Base-by-base conservation (phyloP, 2,797 vertebrate genomes). In the Chromobotia macracanthus region DNA sequence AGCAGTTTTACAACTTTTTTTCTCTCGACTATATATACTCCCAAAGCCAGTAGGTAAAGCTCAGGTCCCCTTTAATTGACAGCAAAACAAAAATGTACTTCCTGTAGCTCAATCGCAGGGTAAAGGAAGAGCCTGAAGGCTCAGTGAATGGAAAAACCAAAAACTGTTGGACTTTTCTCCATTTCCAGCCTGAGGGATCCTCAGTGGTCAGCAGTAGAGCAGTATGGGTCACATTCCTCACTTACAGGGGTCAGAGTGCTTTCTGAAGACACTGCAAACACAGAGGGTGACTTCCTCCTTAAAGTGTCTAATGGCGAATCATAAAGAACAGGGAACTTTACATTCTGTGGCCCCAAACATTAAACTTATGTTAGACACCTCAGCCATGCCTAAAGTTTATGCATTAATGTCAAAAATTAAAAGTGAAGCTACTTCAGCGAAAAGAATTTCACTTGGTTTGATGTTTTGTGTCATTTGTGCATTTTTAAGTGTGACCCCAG, bases 191-290 rank as follows among this genome's bases (percentile, higher is more conserved):
- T 83, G 48, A 72, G 89, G 90, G 89, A 89, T 88, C 87, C 86
- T 89, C 90, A 90, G 87, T 84, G 87, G 87, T 92, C 88, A 90
- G 89, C 91, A 90, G 87, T 87, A 88, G 81, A 88, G 81, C 82
- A 86, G 56, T 60, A 81, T 35, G 86, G 91, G 90, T 94, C 92
- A 91, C 90, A 93, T 94, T 94, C 93, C 90, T 93, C 90, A 87
- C 90, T 88, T 89, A 77, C 71, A 19, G 84, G 72, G 92, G 92
- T 93, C 91, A 92, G 87, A 84, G 87, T 87, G 90, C 90, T 89
- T 90, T 93, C 89, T 93, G 87, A 84, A 90, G 91, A 88, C 84
- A 89, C 84, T 82, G 85, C 86, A 61, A 88, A 87, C 84, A 65
- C 19, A 78, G 48, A 72, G 79, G 74, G 67, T 75, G 84, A 89